phyloP scores from a whole-genome alignment of 1,140 invertebrate species.

The Campoletis sonorensis region DNA sequence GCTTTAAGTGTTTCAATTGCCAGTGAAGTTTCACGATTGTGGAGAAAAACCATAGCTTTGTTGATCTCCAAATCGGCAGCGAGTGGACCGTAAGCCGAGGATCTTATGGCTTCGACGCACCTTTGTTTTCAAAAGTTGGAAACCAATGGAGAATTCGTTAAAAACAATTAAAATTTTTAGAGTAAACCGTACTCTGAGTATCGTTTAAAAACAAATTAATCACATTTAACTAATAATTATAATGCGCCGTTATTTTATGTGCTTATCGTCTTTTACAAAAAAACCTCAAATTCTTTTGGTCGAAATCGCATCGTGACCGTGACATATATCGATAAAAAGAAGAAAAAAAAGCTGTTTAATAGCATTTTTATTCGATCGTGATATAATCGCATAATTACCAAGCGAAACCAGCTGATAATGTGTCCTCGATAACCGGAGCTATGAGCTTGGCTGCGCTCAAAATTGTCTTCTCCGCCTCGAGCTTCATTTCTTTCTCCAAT shows the following conservation, averaged over 20 bases:
- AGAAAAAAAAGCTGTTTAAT: not conserved
- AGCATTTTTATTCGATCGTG: conserved; percentile 2
- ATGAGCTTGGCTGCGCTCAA: conserved; percentile 95
- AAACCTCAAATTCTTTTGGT: no score
- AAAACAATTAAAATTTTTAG: not conserved
- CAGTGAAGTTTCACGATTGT: conserved; percentile 88
- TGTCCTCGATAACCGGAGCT: conserved; percentile 89
- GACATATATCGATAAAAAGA: not conserved
- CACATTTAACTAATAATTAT: no score
- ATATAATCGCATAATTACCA: conserved; percentile 63
- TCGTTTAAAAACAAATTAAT: no score
- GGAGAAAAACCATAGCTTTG: conserved; percentile 93
- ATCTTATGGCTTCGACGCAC: conserved; percentile 90
- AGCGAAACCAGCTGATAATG: conserved; percentile 83
- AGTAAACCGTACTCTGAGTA: not conserved
- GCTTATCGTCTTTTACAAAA: no score
- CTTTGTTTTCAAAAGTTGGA: conserved; percentile 63
- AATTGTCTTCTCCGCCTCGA: conserved; percentile 90
- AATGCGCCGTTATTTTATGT: no score
- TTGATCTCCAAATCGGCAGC: conserved; percentile 95
- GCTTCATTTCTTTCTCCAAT: conserved; percentile 85
- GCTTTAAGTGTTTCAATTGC: conserved; percentile 92
- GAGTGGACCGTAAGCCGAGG: conserved; percentile 84
- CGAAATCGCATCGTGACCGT: not conserved
- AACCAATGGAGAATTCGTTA: not conserved